Evolutionary conservation across 2,888 invertebrate species (phyloP).

Genomic region (Thelaira solivaga): DNA sequence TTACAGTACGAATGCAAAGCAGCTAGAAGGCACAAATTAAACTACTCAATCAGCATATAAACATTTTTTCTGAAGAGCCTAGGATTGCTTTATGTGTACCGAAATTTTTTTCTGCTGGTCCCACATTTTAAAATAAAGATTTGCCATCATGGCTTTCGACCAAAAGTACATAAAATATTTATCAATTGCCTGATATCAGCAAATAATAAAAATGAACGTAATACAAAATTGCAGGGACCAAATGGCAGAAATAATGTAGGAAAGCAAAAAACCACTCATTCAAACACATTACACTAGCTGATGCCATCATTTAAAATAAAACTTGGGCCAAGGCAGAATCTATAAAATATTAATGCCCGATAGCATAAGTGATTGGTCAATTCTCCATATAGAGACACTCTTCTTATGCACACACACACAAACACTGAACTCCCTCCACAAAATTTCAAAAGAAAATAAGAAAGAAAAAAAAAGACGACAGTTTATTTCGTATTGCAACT

Average conservation of each 20-base stretch:
- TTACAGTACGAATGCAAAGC: too few species aligned
- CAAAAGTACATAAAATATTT: slow-evolving; percentile 66
- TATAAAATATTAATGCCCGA: slow-evolving; percentile 72
- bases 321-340: slow-evolving; percentile 64
- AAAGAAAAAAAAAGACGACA: slow-evolving; percentile 8
- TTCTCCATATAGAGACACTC: slow-evolving; percentile 49
- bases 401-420: neutral
- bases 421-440: slow-evolving; percentile 41
- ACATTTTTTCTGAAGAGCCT: too few species aligned
- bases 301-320: slow-evolving; percentile 63
- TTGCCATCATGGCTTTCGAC: slow-evolving; percentile 1
- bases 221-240: slow-evolving; percentile 47
- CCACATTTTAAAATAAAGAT: neutral
- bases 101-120: too few species aligned
- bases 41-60: too few species aligned
- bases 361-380: slow-evolving; percentile 72
- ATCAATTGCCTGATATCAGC: slow-evolving; percentile 67
- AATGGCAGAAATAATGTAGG: slow-evolving; percentile 36
- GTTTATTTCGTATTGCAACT: slow-evolving; percentile 11
- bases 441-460: neutral
- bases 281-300: slow-evolving; percentile 41
- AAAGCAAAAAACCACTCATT: slow-evolving; percentile 28
- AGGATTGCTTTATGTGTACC: too few species aligned
- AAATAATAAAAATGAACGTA: slow-evolving; percentile 63
- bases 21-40: too few species aligned